phyloP scores from a whole-genome alignment of 64 coral and sea anemone species.

The Orbicella faveolata region DNA sequence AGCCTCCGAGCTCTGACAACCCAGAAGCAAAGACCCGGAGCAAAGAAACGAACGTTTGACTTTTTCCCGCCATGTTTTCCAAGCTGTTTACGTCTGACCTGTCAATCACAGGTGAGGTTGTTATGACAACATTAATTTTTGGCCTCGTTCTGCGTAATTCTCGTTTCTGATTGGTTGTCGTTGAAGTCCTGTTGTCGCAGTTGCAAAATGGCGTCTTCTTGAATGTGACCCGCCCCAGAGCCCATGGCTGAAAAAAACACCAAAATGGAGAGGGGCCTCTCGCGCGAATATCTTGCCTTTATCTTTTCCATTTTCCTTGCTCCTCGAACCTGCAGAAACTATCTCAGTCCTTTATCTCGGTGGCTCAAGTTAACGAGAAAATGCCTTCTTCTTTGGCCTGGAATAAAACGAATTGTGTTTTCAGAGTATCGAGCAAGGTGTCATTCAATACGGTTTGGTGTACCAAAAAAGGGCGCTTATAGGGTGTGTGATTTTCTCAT shows the following conservation, averaged over 20 bases:
- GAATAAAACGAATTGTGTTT: slow-evolving; percentile 89
- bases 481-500: slow-evolving; percentile 99
- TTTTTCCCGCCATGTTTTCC: slow-evolving; percentile 12
- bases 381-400: slow-evolving; percentile 40
- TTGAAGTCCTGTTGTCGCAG: slow-evolving; percentile 71
- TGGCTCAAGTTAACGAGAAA: slow-evolving; percentile 32
- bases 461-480: slow-evolving; percentile 99
- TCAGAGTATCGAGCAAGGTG: slow-evolving; percentile 93
- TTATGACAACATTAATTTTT: slow-evolving; percentile 37
- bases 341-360: slow-evolving; percentile 33
- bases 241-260: slow-evolving; percentile 94
- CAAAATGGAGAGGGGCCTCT: slow-evolving; percentile 92
- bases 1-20: neutral
- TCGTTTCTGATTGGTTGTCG: slow-evolving; percentile 63
- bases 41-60: neutral
- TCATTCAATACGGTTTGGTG: slow-evolving; percentile 99
- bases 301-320: slow-evolving; percentile 47
- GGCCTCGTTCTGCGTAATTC: slow-evolving; percentile 25
- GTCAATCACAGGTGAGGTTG: slow-evolving; percentile 46
- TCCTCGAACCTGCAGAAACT: slow-evolving; percentile 52
- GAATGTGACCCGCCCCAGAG: slow-evolving; percentile 97
- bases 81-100: neutral
- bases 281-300: slow-evolving; percentile 59
- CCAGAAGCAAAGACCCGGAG: too few relatives aligned
- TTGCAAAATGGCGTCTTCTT: slow-evolving; percentile 96